A percentile compares a stretch with the other conserved stretches of the same genome.
Evolutionary conservation across 2,888 invertebrate genomes (phyloP).

Genomic region (Lapara coniferarum): DNA sequence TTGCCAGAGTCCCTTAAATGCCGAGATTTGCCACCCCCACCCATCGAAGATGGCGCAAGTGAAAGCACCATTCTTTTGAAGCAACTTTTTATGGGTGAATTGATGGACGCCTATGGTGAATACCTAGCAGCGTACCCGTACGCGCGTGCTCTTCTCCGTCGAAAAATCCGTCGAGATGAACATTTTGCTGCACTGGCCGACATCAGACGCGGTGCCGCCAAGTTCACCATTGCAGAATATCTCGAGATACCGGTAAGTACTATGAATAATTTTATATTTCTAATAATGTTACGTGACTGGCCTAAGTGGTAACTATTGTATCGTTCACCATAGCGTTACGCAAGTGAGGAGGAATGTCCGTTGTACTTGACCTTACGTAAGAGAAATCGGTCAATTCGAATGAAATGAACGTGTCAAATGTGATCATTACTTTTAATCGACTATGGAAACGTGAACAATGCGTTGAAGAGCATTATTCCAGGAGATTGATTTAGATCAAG

Average conservation of each 20-base stretch:
- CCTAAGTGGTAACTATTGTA: slow-evolving; percentile 6
- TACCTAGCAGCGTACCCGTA: slow-evolving; percentile 85
- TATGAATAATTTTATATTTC: slow-evolving; percentile 37
- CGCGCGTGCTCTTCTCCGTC: slow-evolving; percentile 84
- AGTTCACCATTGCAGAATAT: slow-evolving; percentile 85
- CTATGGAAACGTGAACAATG: slow-evolving; percentile 71
- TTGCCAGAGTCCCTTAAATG: slow-evolving; percentile 67
- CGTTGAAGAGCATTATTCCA: slow-evolving; percentile 50
- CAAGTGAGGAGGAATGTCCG: slow-evolving; percentile 54
- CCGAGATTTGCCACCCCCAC: slow-evolving; percentile 71
- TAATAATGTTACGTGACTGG: slow-evolving; percentile 1
- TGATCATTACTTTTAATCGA: slow-evolving; percentile 72
- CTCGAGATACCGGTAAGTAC: slow-evolving; percentile 88
- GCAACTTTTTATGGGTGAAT: slow-evolving; percentile 86
- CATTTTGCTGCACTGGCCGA: slow-evolving; percentile 87
- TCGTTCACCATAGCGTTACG: slow-evolving; percentile 45
- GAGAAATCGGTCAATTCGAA: slow-evolving; percentile 46
- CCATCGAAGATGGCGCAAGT: slow-evolving; percentile 58
- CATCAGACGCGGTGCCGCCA: slow-evolving; percentile 86
- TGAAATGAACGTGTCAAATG: slow-evolving; percentile 69
- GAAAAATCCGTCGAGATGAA: slow-evolving; percentile 85
- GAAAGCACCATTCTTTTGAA: slow-evolving; percentile 77
- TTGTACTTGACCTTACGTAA: slow-evolving; percentile 63
- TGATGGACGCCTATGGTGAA: slow-evolving; percentile 87
- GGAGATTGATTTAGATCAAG: slow-evolving; percentile 73